These are phyloP conservation scores for Slavum lentiscoides DNA, from an alignment of 2,888 invertebrate species.

Conservation along the genomic window DNA sequence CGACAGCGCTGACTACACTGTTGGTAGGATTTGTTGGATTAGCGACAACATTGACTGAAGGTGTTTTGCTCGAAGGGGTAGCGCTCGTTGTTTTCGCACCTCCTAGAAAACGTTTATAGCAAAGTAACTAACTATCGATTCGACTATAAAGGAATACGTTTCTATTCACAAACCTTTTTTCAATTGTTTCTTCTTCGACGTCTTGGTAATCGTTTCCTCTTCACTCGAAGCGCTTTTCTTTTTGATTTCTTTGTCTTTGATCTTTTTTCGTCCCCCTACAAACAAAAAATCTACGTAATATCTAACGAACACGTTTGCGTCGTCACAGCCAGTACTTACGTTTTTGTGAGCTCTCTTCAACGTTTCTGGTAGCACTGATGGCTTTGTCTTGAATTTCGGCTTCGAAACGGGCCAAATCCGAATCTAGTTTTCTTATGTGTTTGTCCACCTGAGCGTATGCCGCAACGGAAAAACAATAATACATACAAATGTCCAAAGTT, in stretches of 20 bases:
- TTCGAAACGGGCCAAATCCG: constrained; percentile 94
- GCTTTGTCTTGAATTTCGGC: constrained; percentile 96
- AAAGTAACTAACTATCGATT: not conserved
- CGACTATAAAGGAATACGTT: too few species aligned
- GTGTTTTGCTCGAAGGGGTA: constrained; percentile 49
- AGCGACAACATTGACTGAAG: constrained; percentile 27
- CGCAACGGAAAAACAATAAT: not conserved
- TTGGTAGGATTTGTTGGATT: constrained; percentile 45
- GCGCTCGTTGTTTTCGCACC: constrained; percentile 21
- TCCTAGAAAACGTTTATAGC: not conserved
- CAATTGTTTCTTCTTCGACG: constrained; percentile 65
- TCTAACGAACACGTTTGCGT: not conserved
- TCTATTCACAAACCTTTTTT: constrained; percentile 61
- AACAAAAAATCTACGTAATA: not conserved
- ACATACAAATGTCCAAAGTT: not conserved
- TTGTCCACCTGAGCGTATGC: constrained; percentile 76
- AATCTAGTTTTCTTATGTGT: constrained; percentile 92
- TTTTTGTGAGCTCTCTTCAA: constrained; percentile 67
- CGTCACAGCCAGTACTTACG: constrained; percentile 61
- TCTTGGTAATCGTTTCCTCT: constrained; percentile 61
- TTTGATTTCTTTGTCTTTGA: constrained; percentile 69
- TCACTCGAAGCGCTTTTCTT: constrained; percentile 65
- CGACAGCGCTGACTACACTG: constrained; percentile 80
- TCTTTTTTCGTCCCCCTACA: constrained; percentile 71
- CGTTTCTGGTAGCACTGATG: constrained; percentile 70